Percentiles rank a stretch among this genome's conserved stretches.
Evolutionary conservation across 2,888 invertebrate genomes (phyloP).

Genomic region (Cyclophora punctaria): DNA sequence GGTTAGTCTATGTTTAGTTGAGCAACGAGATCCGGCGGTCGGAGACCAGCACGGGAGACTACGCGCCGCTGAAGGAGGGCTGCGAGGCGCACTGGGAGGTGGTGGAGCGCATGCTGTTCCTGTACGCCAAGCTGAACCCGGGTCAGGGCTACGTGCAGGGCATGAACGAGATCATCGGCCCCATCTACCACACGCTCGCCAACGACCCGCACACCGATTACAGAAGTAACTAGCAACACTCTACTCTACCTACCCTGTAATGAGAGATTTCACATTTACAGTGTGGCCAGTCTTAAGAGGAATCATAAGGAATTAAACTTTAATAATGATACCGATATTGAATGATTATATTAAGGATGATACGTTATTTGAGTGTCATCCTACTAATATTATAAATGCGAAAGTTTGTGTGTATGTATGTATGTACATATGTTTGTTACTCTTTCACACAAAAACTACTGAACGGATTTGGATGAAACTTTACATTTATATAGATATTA

Average conservation of each 20-base stretch:
- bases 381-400: too few species aligned
- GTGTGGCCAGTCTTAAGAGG: not conserved
- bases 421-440: too few species aligned
- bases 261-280: not conserved
- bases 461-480: too few species aligned
- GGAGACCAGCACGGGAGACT: slow-evolving; percentile 79
- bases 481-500: too few species aligned
- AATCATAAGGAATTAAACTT: too few species aligned
- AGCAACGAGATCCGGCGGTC: slow-evolving; percentile 78
- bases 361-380: too few species aligned
- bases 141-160: slow-evolving; percentile 98
- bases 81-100: slow-evolving; percentile 99
- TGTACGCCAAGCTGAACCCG: slow-evolving; percentile 98
- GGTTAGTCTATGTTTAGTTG: slow-evolving; percentile 46
- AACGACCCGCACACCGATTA: slow-evolving; percentile 87
- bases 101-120: slow-evolving; percentile 95
- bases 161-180: slow-evolving; percentile 99
- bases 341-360: too few species aligned
- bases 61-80: slow-evolving; percentile 89
- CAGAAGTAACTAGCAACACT: slow-evolving; percentile 67
- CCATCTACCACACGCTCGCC: slow-evolving; percentile 98
- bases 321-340: too few species aligned
- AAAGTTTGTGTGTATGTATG: too few species aligned
- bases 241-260: not conserved
- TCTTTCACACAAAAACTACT: too few species aligned